phyloP scores from a whole-genome alignment of 2,113 vertebrate species.

The Tachysurus fulvidraco region DNA sequence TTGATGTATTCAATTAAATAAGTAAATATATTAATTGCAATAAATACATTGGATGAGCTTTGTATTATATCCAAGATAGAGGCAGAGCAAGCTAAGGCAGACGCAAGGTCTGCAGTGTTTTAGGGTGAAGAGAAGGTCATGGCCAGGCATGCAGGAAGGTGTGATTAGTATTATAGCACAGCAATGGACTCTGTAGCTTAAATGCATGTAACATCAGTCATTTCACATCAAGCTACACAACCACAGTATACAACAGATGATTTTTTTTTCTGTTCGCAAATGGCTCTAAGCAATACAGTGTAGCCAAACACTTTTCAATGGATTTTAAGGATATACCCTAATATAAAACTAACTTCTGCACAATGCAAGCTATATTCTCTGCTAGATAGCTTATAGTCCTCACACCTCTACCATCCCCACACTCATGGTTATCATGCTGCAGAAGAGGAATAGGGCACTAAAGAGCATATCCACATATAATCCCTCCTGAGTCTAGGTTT shows the following conservation, averaged over 20 bases:
- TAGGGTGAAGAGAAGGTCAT: neutral
- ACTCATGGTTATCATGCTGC: neutral
- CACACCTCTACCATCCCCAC: neutral
- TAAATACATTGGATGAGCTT: neutral
- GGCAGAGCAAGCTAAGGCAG: neutral
- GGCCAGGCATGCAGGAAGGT: neutral
- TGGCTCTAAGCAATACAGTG: neutral
- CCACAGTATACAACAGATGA: neutral
- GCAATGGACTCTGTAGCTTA: neutral
- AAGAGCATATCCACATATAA: neutral
- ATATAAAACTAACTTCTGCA: neutral
- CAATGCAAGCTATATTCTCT: neutral
- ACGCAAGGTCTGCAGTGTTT: neutral
- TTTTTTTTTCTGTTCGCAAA: neutral
- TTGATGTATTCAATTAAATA: neutral
- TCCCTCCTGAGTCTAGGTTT: neutral
- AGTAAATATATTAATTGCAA: neutral
- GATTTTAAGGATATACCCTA: neutral
- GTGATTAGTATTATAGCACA: neutral
- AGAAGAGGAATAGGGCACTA: neutral
- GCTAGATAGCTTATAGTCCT: neutral
- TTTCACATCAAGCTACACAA: neutral
- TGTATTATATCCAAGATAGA: neutral
- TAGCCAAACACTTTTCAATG: neutral
- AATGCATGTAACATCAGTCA: neutral